Conservation (phyloP, 2,888 invertebrate species). For the Automeris io region DNA sequence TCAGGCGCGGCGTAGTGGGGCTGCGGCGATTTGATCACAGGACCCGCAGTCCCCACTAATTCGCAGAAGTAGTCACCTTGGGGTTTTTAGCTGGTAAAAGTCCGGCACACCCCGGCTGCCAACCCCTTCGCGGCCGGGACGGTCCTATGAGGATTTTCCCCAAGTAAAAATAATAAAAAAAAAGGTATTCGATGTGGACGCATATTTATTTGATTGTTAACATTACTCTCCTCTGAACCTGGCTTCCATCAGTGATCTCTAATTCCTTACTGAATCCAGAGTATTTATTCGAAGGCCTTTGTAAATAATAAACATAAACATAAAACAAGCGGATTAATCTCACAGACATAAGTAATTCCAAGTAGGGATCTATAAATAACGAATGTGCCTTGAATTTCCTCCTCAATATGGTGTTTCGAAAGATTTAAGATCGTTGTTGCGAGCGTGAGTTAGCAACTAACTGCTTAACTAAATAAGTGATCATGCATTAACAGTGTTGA, state of each 20-base stretch:
- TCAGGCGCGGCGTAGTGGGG: too few species aligned
- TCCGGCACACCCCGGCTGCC: too few species aligned
- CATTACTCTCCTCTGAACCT: slow-evolving; percentile 17
- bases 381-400: slow-evolving; percentile 1
- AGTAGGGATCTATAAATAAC: slow-evolving; percentile 1
- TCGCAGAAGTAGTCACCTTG: too few species aligned
- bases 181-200: too few species aligned
- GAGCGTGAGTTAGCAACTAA: neutral
- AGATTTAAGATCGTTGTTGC: neutral
- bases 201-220: slow-evolving; percentile 37
- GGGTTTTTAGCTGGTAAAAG: too few species aligned
- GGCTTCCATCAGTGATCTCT: slow-evolving; percentile 9
- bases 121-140: too few species aligned
- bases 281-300: slow-evolving; percentile 15
- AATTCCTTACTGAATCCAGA: slow-evolving; percentile 22
- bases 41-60: too few species aligned
- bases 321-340: slow-evolving; percentile 3
- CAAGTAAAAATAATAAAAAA: too few species aligned
- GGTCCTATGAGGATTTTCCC: too few species aligned
- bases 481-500: neutral
- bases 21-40: too few species aligned
- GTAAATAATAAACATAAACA: slow-evolving; percentile 15
- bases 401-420: neutral
- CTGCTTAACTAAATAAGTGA: neutral
- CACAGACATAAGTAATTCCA: neutral